Conservation (phyloP, 2,888 invertebrate genomes). For the Drosophila imparisetae region DNA sequence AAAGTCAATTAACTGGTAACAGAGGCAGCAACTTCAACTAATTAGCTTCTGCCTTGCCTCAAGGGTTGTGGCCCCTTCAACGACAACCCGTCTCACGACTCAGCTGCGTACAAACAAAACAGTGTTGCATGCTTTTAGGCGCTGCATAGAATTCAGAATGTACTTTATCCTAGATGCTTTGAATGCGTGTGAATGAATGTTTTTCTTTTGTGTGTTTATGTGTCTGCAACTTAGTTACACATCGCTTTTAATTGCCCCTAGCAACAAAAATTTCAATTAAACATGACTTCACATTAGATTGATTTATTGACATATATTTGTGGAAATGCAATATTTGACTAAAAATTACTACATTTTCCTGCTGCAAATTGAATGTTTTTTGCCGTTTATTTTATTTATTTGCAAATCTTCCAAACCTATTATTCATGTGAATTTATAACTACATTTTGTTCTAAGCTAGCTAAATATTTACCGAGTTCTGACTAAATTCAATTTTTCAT, state of each 20-base stretch:
- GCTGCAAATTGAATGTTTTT: slow-evolving; percentile 1
- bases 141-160: slow-evolving; percentile 21
- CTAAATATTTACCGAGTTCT: slow-evolving; percentile 29
- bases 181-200: not conserved
- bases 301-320: slow-evolving; percentile 20
- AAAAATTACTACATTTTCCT: slow-evolving; percentile 13
- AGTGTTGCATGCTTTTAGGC: slow-evolving; percentile 51
- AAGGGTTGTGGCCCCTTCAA: slow-evolving; percentile 51
- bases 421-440: slow-evolving; percentile 18
- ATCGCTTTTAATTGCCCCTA: slow-evolving; percentile 13
- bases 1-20: slow-evolving; percentile 76
- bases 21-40: slow-evolving; percentile 74
- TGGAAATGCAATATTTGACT: slow-evolving; percentile 11
- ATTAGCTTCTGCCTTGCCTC: slow-evolving; percentile 67
- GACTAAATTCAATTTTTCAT: slow-evolving; percentile 19
- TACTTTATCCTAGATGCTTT: slow-evolving; percentile 26
- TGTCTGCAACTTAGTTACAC: slow-evolving; percentile 16
- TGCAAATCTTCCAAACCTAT: slow-evolving; percentile 19
- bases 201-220: not conserved
- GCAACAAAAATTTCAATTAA: not conserved
- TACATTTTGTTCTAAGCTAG: slow-evolving; percentile 1
- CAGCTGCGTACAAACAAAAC: slow-evolving; percentile 33
- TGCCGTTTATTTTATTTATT: slow-evolving; percentile 4
- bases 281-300: not conserved
- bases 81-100: not conserved